Conservation (phyloP, 2,113 vertebrate genomes). For the Mus musculus region DNA sequence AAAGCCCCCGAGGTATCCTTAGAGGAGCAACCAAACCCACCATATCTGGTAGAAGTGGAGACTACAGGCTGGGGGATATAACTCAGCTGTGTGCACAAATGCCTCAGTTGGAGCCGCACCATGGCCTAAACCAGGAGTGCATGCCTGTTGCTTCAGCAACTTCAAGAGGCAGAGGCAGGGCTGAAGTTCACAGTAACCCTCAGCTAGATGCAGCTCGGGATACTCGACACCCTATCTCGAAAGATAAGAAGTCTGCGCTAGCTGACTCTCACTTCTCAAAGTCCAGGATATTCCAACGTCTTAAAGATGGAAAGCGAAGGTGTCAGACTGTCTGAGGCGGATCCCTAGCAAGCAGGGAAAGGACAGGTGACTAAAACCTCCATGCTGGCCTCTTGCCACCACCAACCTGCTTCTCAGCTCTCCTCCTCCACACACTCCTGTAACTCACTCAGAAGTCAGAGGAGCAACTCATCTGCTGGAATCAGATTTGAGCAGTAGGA, state of each 20-base stretch:
- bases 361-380: not conserved
- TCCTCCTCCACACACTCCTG: not conserved
- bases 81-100: not conserved
- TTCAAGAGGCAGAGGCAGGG: not conserved
- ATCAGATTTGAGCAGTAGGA: not conserved
- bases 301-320: not conserved
- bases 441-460: not conserved
- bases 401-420: not conserved
- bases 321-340: not conserved
- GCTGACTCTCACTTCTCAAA: not conserved
- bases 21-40: not conserved
- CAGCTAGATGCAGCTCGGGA: too few species aligned
- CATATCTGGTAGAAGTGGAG: not conserved
- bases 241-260: not conserved
- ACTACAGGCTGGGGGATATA: accelerated
- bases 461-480: not conserved
- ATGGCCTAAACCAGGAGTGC: not conserved
- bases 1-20: not conserved
- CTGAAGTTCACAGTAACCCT: not conserved
- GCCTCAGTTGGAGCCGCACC: not conserved
- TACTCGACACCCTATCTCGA: too few species aligned
- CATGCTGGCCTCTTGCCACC: not conserved
- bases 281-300: not conserved
- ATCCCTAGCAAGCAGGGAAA: not conserved
- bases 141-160: not conserved